These are phyloP conservation scores for Perognathus longimembris DNA, from an alignment of 2,113 vertebrate genomes.

Conservation along the genomic window DNA sequence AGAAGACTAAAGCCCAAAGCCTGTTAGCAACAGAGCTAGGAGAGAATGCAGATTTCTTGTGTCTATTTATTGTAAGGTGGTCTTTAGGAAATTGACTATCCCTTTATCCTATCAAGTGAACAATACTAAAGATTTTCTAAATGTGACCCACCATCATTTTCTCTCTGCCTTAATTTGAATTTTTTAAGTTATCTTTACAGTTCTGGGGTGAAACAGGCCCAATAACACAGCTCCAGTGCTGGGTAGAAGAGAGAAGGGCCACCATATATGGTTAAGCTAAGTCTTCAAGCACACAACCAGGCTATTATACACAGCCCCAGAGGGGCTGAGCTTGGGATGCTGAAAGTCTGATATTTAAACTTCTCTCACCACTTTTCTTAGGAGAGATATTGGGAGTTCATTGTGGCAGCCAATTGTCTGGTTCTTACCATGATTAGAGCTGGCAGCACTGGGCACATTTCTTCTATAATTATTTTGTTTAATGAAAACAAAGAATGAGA, in stretches of 20 bases:
- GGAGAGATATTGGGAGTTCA: background rate
- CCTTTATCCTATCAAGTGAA: background rate
- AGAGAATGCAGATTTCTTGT: background rate
- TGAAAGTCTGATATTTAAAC: background rate
- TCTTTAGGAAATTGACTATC: background rate
- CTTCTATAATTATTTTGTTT: background rate
- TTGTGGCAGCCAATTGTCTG: background rate
- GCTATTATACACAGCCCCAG: background rate
- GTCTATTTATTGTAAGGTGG: background rate
- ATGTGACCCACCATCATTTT: background rate
- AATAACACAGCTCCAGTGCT: fast-evolving
- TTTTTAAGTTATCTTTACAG: background rate
- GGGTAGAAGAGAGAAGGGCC: background rate
- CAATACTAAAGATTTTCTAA: background rate
- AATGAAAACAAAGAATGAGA: background rate
- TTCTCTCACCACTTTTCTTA: background rate
- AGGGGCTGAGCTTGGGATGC: too few species aligned
- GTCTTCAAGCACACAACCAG: background rate
- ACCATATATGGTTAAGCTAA: fast-evolving
- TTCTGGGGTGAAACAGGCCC: background rate
- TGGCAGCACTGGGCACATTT: background rate
- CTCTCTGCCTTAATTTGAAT: background rate
- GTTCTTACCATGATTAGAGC: background rate
- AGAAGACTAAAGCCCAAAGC: background rate
- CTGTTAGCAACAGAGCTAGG: background rate